A percentile compares a stretch with the other conserved stretches of the same genome.
Conservation (phyloP, 2,113 vertebrate species). For the Oreochromis niloticus region DNA sequence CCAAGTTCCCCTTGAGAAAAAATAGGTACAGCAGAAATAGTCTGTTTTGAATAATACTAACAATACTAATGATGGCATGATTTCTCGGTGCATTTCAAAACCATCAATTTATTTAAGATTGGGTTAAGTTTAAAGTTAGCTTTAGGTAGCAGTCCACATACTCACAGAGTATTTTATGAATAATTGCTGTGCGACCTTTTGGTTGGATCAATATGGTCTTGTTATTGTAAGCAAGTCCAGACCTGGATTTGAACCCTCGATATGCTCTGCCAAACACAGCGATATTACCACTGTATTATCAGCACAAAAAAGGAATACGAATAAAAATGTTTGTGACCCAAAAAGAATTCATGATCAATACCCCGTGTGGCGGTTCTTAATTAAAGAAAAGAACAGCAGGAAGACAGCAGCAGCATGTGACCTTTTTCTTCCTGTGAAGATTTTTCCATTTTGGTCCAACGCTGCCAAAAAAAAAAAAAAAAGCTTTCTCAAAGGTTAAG, state of each 20-base stretch:
- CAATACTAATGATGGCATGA: background rate
- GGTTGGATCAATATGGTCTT: background rate
- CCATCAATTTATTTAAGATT: background rate
- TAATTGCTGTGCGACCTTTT: background rate
- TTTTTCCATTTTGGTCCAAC: background rate
- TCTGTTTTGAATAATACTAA: background rate
- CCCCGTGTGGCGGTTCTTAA: background rate
- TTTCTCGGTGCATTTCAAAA: background rate
- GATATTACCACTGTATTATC: accelerated
- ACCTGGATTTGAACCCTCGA: background rate
- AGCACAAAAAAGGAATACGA: accelerated
- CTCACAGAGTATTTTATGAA: background rate
- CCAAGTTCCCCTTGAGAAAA: background rate
- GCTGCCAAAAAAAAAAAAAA: background rate
- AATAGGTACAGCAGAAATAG: background rate
- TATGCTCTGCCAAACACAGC: background rate
- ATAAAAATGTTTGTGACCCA: background rate
- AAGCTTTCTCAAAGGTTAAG: background rate
- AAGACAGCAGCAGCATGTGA: background rate
- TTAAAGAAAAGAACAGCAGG: background rate
- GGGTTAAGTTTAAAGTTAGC: background rate
- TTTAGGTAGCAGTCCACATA: background rate
- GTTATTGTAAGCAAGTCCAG: background rate
- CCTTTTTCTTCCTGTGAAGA: background rate
- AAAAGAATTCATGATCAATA: accelerated